A percentile compares a stretch with the other conserved stretches of the same genome.
These are phyloP conservation scores for Istiophorus platypterus DNA, from an alignment of 2,113 vertebrate species.

Conservation along the genomic window DNA sequence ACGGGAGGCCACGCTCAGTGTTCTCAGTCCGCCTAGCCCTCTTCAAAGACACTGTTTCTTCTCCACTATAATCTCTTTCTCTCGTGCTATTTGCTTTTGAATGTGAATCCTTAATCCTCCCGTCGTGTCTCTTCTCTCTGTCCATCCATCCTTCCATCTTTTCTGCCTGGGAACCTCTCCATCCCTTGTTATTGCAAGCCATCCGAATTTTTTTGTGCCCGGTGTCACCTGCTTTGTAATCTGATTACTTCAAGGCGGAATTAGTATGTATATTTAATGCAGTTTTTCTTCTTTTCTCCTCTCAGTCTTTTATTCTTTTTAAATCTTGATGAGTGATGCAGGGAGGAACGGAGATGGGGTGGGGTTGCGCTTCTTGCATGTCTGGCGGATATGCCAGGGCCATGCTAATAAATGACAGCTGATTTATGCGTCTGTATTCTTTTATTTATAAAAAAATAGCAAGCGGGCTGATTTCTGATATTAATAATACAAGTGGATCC, in stretches of 20 bases:
- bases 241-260: conserved; percentile 98
- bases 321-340: conserved; percentile 99
- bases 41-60: conserved; percentile 52
- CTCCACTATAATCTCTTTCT: conserved; percentile 36
- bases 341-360: conserved; percentile 93
- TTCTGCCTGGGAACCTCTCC: conserved; percentile 85
- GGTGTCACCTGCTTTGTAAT: conserved; percentile 99
- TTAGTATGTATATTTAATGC: conserved; percentile 99
- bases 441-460: conserved; percentile 99
- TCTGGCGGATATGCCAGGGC: conserved; percentile 98
- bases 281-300: conserved; percentile 66
- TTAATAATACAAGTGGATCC: conserved; percentile 99
- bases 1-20: conserved; percentile 9
- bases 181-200: conserved; percentile 92
- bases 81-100: conserved; percentile 67
- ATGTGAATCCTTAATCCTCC: conserved; percentile 85
- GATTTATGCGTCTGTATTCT: conserved; percentile 99
- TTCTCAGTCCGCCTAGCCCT: conserved; percentile 19
- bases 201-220: conserved; percentile 89
- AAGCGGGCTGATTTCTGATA: conserved; percentile 99
- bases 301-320: conserved; percentile 83
- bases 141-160: conserved; percentile 65
- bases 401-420: conserved; percentile 99
- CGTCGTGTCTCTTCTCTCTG: conserved; percentile 52
- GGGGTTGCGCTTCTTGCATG: conserved; percentile 92